Percentiles rank a stretch among this genome's conserved stretches.
These are phyloP conservation scores for Tipula confusa DNA, from an alignment of 2,888 invertebrate genomes.

Conservation along the genomic window DNA sequence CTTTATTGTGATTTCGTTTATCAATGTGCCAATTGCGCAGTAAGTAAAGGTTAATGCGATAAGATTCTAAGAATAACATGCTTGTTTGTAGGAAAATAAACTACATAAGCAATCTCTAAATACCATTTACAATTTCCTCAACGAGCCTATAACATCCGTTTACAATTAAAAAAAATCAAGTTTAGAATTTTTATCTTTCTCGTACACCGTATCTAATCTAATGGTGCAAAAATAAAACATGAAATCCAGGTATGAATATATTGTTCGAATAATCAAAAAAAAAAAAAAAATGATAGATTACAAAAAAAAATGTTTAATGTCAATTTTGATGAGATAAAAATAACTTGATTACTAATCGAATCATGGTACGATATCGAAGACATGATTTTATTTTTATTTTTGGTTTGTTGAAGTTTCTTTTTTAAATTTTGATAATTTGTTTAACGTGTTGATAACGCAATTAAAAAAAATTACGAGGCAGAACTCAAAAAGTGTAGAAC, in stretches of 20 bases:
- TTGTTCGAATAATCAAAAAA: background rate
- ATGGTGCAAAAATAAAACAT: background rate
- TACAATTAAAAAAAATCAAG: background rate
- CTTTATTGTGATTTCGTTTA: too few species aligned
- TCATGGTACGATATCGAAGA: background rate
- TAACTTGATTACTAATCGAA: background rate
- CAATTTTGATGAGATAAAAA: background rate
- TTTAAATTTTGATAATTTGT: too few species aligned
- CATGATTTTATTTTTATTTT: background rate
- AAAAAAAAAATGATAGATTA: background rate
- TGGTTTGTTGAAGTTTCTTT: background rate
- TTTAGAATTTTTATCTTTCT: background rate
- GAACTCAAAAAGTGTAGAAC: too few species aligned
- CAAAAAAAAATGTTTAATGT: background rate
- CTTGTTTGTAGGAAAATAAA: too few species aligned
- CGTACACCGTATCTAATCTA: background rate
- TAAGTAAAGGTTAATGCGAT: too few species aligned
- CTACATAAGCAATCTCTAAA: too few species aligned
- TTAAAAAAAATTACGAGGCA: too few species aligned
- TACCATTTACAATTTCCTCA: background rate
- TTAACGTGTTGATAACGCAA: too few species aligned
- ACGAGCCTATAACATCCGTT: background rate
- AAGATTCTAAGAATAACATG: too few species aligned
- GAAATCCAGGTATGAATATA: too few species aligned
- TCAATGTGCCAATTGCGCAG: too few species aligned